Percentiles rank a stretch among this genome's conserved stretches.
Conservation (phyloP, 1,140 invertebrate genomes). For the Pygmarrhopalites habei region DNA sequence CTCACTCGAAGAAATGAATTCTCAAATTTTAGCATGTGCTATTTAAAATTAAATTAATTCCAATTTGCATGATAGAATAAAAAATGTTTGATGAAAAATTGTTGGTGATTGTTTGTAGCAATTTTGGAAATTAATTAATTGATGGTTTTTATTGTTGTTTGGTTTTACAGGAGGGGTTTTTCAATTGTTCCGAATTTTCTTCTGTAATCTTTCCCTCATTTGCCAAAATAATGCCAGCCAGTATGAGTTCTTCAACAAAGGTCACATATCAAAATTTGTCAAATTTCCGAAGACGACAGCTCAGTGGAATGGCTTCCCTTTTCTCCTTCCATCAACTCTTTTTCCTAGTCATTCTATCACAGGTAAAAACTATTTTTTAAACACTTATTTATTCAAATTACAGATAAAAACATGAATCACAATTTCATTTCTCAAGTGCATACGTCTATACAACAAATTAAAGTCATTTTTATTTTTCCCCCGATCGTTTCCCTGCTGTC, state of each 20-base stretch:
- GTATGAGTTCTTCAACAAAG: conserved; percentile 10
- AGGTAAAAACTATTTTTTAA: neutral
- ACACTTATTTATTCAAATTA: neutral
- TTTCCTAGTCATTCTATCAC: conserved; percentile 12
- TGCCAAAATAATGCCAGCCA: conserved; percentile 18
- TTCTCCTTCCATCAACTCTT: conserved; percentile 1
- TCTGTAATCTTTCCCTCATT: neutral
- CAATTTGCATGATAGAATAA: no score
- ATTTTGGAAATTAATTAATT: no score
- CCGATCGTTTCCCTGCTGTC: no score
- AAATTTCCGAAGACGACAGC: neutral
- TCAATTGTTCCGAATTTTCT: conserved; percentile 1
- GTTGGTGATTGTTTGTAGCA: no score
- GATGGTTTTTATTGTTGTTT: neutral
- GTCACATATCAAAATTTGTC: neutral
- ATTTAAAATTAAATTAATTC: no score
- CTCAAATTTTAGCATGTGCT: no score
- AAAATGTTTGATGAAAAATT: no score
- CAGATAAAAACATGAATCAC: neutral
- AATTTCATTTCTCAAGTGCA: no score
- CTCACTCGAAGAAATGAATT: no score
- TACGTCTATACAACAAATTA: no score
- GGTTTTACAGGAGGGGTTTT: neutral
- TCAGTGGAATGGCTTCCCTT: neutral
- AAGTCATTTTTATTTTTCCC: no score